Conservation (phyloP, 1,140 invertebrate genomes). For the Zophobas atratus region DNA sequence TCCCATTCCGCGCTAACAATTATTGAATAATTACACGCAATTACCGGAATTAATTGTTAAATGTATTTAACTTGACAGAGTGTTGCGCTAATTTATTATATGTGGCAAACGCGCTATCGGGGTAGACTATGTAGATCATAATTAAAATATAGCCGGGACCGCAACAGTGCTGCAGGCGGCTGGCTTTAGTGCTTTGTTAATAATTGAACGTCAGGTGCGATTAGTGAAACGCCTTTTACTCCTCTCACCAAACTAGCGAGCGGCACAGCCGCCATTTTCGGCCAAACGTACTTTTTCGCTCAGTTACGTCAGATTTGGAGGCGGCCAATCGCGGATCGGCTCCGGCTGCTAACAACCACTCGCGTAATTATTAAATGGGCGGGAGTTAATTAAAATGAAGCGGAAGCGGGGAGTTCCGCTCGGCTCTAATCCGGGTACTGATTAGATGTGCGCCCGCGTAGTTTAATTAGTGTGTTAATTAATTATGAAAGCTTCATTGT, state of each 20-base stretch:
- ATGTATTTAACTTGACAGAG: slow-evolving; percentile 57
- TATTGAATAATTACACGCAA: slow-evolving; percentile 44
- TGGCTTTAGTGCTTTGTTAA: slow-evolving; percentile 62
- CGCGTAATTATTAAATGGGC: slow-evolving; percentile 33
- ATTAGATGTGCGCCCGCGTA: slow-evolving; percentile 64
- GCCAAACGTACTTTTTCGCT: neutral
- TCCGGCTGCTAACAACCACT: neutral
- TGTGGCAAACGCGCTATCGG: slow-evolving; percentile 57
- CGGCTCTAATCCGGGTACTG: slow-evolving; percentile 62
- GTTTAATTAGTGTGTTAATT: slow-evolving; percentile 67
- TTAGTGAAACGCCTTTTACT: slow-evolving; percentile 59
- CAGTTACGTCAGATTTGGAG: neutral
- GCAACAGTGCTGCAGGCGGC: slow-evolving; percentile 56
- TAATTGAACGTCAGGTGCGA: slow-evolving; percentile 64
- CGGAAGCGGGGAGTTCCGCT: slow-evolving; percentile 47
- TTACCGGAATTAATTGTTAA: slow-evolving; percentile 57
- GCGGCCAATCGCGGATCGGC: neutral
- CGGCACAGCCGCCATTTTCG: slow-evolving; percentile 43
- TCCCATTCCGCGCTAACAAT: slow-evolving; percentile 18
- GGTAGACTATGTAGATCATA: slow-evolving; percentile 62
- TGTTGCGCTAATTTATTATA: slow-evolving; percentile 61
- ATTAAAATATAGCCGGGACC: slow-evolving; percentile 63
- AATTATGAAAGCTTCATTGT: slow-evolving; percentile 66
- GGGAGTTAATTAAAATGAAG: slow-evolving; percentile 31
- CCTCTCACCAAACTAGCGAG: slow-evolving; percentile 1